A percentile compares a stretch with the other conserved stretches of the same genome.
phyloP scores from a whole-genome alignment of 2,113 vertebrate species.

The Mellivora capensis region DNA sequence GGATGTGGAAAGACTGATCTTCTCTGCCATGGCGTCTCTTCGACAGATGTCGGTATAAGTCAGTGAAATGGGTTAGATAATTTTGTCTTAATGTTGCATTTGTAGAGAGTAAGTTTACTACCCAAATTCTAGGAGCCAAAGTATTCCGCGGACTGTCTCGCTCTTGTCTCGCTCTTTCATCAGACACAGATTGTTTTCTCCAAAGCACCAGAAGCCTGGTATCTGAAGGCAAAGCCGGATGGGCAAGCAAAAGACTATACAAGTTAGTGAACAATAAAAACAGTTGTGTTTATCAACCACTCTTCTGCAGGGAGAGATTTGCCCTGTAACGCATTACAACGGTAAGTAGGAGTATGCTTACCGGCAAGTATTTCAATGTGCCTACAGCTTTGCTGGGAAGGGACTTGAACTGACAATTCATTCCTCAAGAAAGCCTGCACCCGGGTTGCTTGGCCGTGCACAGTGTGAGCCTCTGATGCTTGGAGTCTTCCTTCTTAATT shows the following conservation, averaged over 20 bases:
- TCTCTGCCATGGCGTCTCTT: background rate
- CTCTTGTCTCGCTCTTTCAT: background rate
- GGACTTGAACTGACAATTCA: background rate
- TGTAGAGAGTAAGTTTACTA: background rate
- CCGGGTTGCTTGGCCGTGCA: background rate
- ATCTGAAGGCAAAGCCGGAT: background rate
- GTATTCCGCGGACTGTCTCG: accelerated
- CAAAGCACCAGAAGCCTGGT: background rate
- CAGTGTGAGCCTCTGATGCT: background rate
- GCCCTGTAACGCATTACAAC: background rate
- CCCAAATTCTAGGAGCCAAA: background rate
- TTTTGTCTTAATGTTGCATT: background rate
- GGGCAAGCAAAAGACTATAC: background rate
- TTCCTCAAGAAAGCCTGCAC: background rate
- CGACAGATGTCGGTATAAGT: background rate
- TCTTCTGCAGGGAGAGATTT: background rate
- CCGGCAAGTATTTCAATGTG: background rate
- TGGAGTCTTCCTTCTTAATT: background rate
- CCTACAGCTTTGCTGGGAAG: background rate
- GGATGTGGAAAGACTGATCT: background rate
- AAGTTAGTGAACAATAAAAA: background rate
- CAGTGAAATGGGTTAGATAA: background rate
- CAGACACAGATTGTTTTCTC: background rate
- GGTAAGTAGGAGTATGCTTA: background rate
- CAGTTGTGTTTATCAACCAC: background rate